These are phyloP conservation scores for Sarcophaga rosellei DNA, from an alignment of 2,888 invertebrate genomes.

Conservation along the genomic window DNA sequence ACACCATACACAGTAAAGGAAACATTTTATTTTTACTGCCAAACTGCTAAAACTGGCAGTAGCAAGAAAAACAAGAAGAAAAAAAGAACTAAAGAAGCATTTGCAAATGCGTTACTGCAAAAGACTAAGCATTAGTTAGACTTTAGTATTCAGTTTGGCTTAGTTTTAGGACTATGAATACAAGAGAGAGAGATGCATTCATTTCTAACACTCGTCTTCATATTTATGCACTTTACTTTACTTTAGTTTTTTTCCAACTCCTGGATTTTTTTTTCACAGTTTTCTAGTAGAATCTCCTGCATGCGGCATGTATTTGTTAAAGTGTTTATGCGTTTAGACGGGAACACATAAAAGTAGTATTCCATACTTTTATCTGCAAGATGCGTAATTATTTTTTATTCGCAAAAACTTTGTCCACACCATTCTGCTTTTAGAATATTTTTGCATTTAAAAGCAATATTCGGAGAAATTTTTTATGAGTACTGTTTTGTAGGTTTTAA, in stretches of 20 bases:
- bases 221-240: neutral
- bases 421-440: neutral
- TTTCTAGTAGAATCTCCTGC: neutral
- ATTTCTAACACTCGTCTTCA: neutral
- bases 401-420: slow-evolving; percentile 56
- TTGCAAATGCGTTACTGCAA: neutral
- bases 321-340: neutral
- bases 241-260: neutral
- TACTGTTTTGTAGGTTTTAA: no score
- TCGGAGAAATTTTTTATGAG: no score
- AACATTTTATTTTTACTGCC: neutral
- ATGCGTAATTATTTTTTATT: slow-evolving; percentile 64
- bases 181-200: neutral
- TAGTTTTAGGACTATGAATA: neutral
- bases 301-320: neutral
- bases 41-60: neutral
- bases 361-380: slow-evolving; percentile 34
- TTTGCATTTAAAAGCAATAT: neutral
- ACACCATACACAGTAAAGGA: neutral
- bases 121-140: neutral
- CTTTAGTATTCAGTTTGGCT: slow-evolving; percentile 8
- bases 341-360: slow-evolving; percentile 5
- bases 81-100: neutral
- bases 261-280: no score
- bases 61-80: no score